Evolutionary conservation across 1,140 invertebrate genomes (phyloP).

Genomic region (Hyposmocoma kahamanoa): DNA sequence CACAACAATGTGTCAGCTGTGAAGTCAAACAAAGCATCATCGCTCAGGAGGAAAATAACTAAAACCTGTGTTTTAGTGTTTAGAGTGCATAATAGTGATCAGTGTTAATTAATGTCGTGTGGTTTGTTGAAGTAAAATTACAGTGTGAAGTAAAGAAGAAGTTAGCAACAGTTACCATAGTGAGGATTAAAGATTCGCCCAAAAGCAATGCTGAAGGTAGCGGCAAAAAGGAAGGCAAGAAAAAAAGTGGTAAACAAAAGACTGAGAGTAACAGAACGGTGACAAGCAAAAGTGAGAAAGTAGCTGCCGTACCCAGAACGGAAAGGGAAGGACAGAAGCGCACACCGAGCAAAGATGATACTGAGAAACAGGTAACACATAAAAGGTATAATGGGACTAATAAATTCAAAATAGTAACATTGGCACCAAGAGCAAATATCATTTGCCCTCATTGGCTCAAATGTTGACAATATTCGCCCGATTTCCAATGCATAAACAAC

Average conservation of each 20-base stretch:
- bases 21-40: neutral
- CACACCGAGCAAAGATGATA: slow-evolving; percentile 36
- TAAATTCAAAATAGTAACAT: no score
- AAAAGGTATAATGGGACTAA: no score
- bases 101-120: neutral
- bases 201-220: slow-evolving; percentile 70
- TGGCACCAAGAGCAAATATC: no score
- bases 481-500: no score
- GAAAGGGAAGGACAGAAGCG: slow-evolving; percentile 47
- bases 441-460: no score
- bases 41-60: no score
- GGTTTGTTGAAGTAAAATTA: neutral
- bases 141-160: slow-evolving; percentile 4
- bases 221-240: slow-evolving; percentile 74
- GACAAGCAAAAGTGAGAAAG: slow-evolving; percentile 49
- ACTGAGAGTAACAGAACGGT: slow-evolving; percentile 48
- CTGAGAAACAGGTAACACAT: slow-evolving; percentile 42
- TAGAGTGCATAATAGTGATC: no score
- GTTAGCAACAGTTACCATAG: slow-evolving; percentile 60
- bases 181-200: slow-evolving; percentile 73
- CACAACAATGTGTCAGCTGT: neutral
- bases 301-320: slow-evolving; percentile 31
- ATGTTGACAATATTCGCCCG: no score
- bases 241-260: slow-evolving; percentile 68
- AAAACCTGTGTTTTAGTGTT: no score